Evolutionary conservation across 2,113 vertebrate species (phyloP).

Genomic region (Saccopteryx leptura): DNA sequence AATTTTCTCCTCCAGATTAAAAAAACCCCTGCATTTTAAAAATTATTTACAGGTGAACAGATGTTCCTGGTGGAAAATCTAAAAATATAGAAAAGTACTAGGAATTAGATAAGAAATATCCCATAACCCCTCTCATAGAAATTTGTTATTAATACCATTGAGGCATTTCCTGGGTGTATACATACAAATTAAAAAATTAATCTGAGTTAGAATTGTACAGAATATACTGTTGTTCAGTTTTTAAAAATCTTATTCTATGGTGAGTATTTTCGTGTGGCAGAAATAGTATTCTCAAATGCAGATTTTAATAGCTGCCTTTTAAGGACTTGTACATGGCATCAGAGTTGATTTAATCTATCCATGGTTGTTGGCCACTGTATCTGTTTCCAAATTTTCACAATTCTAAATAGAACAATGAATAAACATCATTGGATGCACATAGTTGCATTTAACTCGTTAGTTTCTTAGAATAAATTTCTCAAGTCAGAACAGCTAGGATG

Average conservation of each 20-base stretch:
- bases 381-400: background rate
- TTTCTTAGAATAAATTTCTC: background rate
- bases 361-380: background rate
- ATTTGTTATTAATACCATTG: background rate
- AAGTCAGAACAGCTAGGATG: background rate
- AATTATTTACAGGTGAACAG: background rate
- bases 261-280: background rate
- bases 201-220: background rate
- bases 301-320: background rate
- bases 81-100: background rate
- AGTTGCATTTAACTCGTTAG: background rate
- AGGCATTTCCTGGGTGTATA: background rate
- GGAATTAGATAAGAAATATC: background rate
- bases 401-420: background rate
- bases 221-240: background rate
- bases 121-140: background rate
- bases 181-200: background rate
- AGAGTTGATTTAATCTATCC: background rate
- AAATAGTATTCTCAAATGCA: background rate
- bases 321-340: background rate
- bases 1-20: background rate
- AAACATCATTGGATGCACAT: background rate
- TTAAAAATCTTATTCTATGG: background rate
- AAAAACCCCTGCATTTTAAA: background rate
- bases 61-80: background rate